Evolutionary conservation across 2,797 vertebrate genomes (phyloP), one percentile per base, ranked within the genome.

Genomic region (Heterohyrax brucei): DNA sequence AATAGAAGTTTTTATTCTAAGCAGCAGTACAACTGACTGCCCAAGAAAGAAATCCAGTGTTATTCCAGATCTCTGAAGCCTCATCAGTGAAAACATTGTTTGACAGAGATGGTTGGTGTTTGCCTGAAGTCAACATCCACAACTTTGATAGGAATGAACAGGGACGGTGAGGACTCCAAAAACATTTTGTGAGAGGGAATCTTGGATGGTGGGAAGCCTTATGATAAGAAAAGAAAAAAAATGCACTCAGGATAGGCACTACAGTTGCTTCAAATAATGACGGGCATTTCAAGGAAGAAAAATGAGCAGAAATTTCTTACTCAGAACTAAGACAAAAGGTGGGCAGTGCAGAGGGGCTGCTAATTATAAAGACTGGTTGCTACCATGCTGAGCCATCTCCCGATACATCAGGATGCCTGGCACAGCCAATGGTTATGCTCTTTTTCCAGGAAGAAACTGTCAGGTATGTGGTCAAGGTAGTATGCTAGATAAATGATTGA

Each of bases 261-360:
- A 10, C 39, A 72, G 22, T 68, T 82, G n/a, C 81, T 88, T 44
- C 64, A 30, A 16, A 61, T 1, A 76, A 14, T 2, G 8, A 59
- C 68, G 68, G 79, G 24, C 70, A 68, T 59, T 91, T 94, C 33
- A 3, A 82, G 46, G 81, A 84, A 91, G 46, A 84, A 95, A 82
- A 68, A 79, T 50, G 4, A 62, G 30, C 44, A 93, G 70, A 70
- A 91, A 81, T 68, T 1, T 76, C 82, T 24, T 50, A n/a, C 46
- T 84, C 24, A 76, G 89, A 95, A 93, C 39, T 68, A 80, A 86
- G 50, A 81, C 2, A 19, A 77, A 19, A 72, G 10, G 26, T 44
- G 26, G 39, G 30, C n/a, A 90, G 44, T 4, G 0, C 39, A 46
- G 33, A 46, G 16, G 80, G 46, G 72, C 50, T 26, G 61, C 28